Percentiles rank a stretch among this genome's conserved stretches.
Conservation (phyloP, 2,888 invertebrate species). For the Nomada fabriciana region DNA sequence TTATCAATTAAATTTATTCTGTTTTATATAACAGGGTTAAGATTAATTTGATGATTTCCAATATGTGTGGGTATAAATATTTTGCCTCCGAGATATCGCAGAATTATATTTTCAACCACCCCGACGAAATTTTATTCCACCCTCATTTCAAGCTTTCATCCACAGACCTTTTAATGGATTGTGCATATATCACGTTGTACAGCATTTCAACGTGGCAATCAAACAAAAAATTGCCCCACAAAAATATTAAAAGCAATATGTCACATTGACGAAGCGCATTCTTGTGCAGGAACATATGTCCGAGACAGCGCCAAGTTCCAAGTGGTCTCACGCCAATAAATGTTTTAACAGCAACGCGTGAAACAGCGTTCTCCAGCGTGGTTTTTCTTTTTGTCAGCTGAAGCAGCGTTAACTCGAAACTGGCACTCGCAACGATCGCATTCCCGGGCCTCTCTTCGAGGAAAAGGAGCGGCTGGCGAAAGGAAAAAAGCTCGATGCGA, state of each 20-base stretch:
- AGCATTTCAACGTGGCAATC: not conserved
- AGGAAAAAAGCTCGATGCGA: conserved; percentile 53
- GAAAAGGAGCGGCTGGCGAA: conserved; percentile 53
- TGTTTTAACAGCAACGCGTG: conserved; percentile 53
- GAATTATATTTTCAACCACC: too few relatives aligned
- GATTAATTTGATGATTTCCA: too few relatives aligned
- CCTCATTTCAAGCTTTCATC: too few relatives aligned
- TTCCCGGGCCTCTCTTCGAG: conserved; percentile 64
- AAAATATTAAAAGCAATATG: conserved; percentile 17
- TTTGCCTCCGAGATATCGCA: too few relatives aligned
- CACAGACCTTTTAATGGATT: too few relatives aligned
- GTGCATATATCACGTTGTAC: not conserved
- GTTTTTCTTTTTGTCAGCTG: conserved; percentile 54
- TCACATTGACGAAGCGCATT: conserved; percentile 26
- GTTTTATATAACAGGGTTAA: too few relatives aligned
- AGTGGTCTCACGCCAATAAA: conserved; percentile 62
- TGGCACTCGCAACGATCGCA: conserved; percentile 58
- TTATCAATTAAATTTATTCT: too few relatives aligned
- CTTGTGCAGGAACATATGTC: not conserved
- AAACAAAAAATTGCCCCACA: not conserved
- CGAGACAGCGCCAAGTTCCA: conserved; percentile 21
- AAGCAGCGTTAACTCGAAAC: conserved; percentile 70
- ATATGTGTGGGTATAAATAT: too few relatives aligned
- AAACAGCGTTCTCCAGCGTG: conserved; percentile 24
- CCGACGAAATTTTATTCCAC: too few relatives aligned